Evolutionary conservation across 1,140 invertebrate genomes (phyloP).

Genomic region (Pseudoatta argentina): DNA sequence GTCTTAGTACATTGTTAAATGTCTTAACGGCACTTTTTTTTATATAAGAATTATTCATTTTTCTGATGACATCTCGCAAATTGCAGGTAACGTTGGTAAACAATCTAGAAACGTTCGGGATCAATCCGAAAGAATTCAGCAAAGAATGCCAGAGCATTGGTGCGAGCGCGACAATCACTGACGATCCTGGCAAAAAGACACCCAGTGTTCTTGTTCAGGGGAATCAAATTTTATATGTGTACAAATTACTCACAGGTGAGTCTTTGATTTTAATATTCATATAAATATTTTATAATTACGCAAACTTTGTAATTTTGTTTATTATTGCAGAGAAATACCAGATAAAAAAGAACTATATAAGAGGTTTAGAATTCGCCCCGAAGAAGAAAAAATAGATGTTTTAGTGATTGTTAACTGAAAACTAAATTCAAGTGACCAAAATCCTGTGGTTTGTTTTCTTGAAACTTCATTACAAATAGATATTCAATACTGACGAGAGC

Average conservation of each 20-base stretch:
- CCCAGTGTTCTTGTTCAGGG: constrained; percentile 96
- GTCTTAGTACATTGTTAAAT: no score
- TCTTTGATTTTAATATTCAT: constrained; percentile 16
- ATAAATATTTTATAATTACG: neutral
- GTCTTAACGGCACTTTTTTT: no score
- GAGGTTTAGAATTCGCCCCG: constrained; percentile 89
- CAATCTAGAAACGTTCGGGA: constrained; percentile 94
- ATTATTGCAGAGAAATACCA: constrained; percentile 88
- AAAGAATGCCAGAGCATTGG: constrained; percentile 95
- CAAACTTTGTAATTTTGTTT: constrained; percentile 8
- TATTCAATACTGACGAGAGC: neutral
- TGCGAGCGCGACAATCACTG: constrained; percentile 94
- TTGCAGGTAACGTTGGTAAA: constrained; percentile 93
- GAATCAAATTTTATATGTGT: constrained; percentile 94
- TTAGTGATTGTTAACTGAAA: neutral
- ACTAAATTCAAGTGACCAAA: no score
- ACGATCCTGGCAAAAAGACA: constrained; percentile 90
- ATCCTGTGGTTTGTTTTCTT: neutral
- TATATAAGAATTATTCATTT: neutral
- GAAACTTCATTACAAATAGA: neutral
- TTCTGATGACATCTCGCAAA: neutral
- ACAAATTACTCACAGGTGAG: constrained; percentile 90
- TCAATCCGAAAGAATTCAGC: constrained; percentile 92
- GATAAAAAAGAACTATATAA: constrained; percentile 89
- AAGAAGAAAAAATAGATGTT: constrained; percentile 85